Evolutionary conservation across 2,113 vertebrate species (phyloP).

Genomic region (Gnathonemus longibarbis): DNA sequence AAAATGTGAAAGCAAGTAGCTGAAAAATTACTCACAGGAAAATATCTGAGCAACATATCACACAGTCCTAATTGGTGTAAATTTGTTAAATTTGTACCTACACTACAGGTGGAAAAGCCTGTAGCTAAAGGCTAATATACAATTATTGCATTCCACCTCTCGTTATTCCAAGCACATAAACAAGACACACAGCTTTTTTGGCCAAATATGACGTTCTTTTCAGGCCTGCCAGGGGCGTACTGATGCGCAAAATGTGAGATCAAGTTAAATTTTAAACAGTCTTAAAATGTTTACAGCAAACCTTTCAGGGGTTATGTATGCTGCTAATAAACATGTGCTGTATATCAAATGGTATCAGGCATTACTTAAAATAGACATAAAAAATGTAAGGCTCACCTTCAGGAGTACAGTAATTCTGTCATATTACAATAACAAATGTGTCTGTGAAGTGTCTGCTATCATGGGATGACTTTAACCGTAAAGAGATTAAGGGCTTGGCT

Average conservation of each 20-base stretch:
- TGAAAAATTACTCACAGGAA: background rate
- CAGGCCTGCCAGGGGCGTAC: background rate
- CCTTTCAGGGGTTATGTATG: constrained; percentile 27
- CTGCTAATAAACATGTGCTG: constrained; percentile 52
- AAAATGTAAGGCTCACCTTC: constrained; percentile 40
- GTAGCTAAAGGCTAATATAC: background rate
- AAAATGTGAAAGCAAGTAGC: background rate
- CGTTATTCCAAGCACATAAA: background rate
- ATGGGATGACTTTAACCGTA: constrained; percentile 54
- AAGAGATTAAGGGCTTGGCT: constrained; percentile 56
- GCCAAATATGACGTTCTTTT: background rate
- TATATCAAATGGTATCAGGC: constrained; percentile 49
- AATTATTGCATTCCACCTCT: background rate
- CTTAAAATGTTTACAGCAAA: background rate
- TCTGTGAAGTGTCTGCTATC: constrained; percentile 56
- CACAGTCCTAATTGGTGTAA: background rate
- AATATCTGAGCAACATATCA: background rate
- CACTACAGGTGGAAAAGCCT: background rate
- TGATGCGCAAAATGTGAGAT: background rate
- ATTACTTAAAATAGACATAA: constrained; percentile 53
- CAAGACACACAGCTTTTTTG: background rate
- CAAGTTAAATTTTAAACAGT: constrained; percentile 1
- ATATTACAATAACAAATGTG: constrained; percentile 52
- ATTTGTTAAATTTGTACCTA: background rate
- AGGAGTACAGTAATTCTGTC: constrained; percentile 48